Percentiles rank a stretch among this genome's conserved stretches.
Evolutionary conservation across 1,140 invertebrate genomes (phyloP).

Genomic region (Stegodyphus mimosarum): DNA sequence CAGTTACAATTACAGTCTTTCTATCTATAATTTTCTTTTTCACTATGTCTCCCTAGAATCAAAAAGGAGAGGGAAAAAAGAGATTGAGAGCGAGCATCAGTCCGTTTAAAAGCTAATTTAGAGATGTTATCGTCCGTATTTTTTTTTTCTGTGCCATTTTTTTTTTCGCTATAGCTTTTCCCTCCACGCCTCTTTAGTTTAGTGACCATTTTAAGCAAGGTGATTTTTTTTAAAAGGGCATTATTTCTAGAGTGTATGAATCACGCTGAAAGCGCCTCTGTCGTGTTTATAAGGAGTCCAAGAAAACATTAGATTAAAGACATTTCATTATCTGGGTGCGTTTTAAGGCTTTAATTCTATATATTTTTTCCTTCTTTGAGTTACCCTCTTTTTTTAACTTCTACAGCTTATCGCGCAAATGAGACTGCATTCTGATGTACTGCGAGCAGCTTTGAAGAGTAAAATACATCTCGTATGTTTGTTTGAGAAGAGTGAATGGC

Average conservation of each 20-base stretch:
- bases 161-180: slow-evolving; percentile 1
- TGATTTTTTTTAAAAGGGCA: slow-evolving; percentile 46
- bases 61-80: slow-evolving; percentile 19
- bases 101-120: slow-evolving; percentile 60
- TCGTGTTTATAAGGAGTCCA: slow-evolving; percentile 36
- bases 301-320: slow-evolving; percentile 58
- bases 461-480: no score
- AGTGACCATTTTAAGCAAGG: slow-evolving; percentile 56
- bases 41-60: slow-evolving; percentile 16
- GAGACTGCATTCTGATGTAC: no score
- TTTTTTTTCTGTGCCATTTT: slow-evolving; percentile 2
- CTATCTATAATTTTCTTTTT: slow-evolving; percentile 29
- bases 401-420: no score
- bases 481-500: no score
- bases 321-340: slow-evolving; percentile 48
- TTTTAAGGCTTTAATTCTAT: slow-evolving; percentile 40
- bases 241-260: slow-evolving; percentile 49
- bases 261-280: slow-evolving; percentile 25
- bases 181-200: slow-evolving; percentile 18
- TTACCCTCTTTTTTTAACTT: no score
- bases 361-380: neutral
- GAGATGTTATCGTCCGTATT: slow-evolving; percentile 51
- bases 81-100: slow-evolving; percentile 40
- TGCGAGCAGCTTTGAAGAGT: no score
- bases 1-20: slow-evolving; percentile 34